phyloP scores from a whole-genome alignment of 2,888 invertebrate species.

The Heliconius charithonia region DNA sequence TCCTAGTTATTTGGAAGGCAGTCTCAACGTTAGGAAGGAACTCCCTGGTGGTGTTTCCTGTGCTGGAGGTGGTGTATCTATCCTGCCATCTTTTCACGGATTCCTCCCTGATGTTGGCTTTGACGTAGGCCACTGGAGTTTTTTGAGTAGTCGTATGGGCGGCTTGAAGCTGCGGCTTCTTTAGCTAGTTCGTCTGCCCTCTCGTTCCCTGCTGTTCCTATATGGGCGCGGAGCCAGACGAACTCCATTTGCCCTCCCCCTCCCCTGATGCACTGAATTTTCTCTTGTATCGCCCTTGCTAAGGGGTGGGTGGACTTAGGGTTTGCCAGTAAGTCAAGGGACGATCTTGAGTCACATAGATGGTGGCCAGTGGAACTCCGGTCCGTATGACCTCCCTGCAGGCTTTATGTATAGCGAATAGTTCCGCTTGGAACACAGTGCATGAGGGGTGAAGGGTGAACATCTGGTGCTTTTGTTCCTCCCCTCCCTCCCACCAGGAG shows the following conservation, averaged over 20 bases:
- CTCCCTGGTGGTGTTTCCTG: slow-evolving; percentile 19
- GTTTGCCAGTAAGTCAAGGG: no score
- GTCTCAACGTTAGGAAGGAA: slow-evolving; percentile 27
- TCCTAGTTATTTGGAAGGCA: slow-evolving; percentile 10
- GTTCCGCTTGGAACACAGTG: slow-evolving; percentile 3
- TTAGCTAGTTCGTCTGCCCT: slow-evolving; percentile 13
- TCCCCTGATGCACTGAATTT: background rate
- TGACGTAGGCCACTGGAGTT: slow-evolving; percentile 29
- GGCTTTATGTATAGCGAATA: background rate
- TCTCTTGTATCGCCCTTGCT: background rate
- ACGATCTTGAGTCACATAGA: no score
- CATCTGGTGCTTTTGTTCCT: no score
- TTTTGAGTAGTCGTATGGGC: slow-evolving; percentile 3
- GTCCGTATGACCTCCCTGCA: no score
- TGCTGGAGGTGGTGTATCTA: slow-evolving; percentile 27
- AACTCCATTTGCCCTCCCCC: background rate
- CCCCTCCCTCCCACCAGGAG: no score
- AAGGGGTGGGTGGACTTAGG: background rate
- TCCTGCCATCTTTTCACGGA: slow-evolving; percentile 31
- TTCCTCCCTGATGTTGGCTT: slow-evolving; percentile 35
- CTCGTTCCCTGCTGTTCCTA: background rate
- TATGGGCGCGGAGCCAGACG: no score
- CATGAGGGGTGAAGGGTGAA: background rate
- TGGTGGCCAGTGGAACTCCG: no score
- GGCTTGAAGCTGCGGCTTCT: background rate